A percentile compares a stretch with the other conserved stretches of the same genome.
These are phyloP conservation scores for Furnarius figulus DNA, from an alignment of 2,113 vertebrate species.

Conservation along the genomic window DNA sequence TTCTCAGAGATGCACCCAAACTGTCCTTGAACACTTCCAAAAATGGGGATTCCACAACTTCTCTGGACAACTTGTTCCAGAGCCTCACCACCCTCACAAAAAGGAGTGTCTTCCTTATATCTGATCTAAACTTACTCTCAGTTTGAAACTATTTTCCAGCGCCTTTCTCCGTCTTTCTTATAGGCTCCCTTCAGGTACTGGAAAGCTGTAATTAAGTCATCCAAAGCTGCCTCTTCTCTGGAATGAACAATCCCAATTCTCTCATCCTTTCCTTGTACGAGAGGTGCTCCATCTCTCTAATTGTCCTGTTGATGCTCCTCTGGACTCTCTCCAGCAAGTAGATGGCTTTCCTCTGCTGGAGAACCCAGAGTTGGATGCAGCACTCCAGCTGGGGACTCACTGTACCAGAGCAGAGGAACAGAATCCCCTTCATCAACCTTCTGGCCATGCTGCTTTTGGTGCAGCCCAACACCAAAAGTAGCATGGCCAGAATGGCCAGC, in stretches of 20 bases:
- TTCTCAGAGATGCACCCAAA: not conserved
- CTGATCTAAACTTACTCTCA: too few relatives aligned
- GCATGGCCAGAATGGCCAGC: too few relatives aligned
- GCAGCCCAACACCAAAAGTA: not conserved
- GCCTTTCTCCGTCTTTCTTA: too few relatives aligned
- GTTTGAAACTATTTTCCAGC: too few relatives aligned
- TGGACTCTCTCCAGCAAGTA: rapidly evolving
- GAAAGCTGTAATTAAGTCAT: too few relatives aligned
- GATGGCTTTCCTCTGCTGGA: not conserved
- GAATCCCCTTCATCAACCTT: not conserved
- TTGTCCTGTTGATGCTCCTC: not conserved
- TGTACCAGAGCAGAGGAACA: not conserved
- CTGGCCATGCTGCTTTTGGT: not conserved
- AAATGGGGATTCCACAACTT: not conserved
- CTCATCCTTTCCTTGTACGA: too few relatives aligned
- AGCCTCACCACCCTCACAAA: not conserved
- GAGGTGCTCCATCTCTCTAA: too few relatives aligned
- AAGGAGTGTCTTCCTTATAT: too few relatives aligned
- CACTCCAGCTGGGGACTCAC: not conserved
- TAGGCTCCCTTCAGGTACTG: too few relatives aligned
- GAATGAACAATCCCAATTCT: too few relatives aligned
- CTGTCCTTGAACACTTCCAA: not conserved
- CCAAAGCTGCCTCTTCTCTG: too few relatives aligned
- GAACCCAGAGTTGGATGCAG: not conserved
- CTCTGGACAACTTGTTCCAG: not conserved